phyloP scores from a whole-genome alignment of 2,113 vertebrate genomes.

The Cochlearius cochlearius region DNA sequence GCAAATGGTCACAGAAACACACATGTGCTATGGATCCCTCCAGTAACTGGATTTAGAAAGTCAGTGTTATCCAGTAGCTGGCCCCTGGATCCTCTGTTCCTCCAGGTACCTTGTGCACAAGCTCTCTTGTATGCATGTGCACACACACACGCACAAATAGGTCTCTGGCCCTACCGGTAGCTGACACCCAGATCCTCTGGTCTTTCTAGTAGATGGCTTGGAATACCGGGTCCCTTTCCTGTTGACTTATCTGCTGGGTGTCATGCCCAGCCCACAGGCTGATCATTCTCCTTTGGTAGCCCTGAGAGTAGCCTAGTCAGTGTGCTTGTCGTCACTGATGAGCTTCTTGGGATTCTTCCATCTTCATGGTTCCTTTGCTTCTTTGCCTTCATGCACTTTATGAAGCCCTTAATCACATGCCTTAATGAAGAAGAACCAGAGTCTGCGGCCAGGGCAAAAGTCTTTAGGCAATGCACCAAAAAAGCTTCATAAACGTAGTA shows the following conservation, averaged over 20 bases:
- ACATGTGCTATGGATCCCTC: background rate
- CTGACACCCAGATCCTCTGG: background rate
- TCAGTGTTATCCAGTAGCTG: background rate
- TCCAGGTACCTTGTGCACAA: background rate
- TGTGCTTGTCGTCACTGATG: background rate
- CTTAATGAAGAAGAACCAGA: background rate
- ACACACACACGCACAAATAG: too few relatives aligned
- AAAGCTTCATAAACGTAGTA: background rate
- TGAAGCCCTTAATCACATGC: background rate
- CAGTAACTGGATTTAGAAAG: background rate
- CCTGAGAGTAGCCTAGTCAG: background rate
- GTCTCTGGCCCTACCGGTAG: background rate
- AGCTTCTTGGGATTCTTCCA: background rate
- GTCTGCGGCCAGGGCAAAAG: background rate
- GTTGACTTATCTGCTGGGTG: background rate
- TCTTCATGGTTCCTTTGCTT: background rate
- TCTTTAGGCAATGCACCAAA: background rate
- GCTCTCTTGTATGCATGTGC: rapidly evolving
- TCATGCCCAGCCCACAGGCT: background rate
- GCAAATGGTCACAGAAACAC: background rate
- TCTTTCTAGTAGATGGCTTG: background rate
- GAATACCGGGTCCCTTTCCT: background rate
- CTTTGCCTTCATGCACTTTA: background rate
- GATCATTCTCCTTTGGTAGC: background rate
- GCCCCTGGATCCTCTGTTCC: background rate